Evolutionary conservation across 2,797 vertebrate species (phyloP).

Genomic region (Otolemur crassicaudatus): DNA sequence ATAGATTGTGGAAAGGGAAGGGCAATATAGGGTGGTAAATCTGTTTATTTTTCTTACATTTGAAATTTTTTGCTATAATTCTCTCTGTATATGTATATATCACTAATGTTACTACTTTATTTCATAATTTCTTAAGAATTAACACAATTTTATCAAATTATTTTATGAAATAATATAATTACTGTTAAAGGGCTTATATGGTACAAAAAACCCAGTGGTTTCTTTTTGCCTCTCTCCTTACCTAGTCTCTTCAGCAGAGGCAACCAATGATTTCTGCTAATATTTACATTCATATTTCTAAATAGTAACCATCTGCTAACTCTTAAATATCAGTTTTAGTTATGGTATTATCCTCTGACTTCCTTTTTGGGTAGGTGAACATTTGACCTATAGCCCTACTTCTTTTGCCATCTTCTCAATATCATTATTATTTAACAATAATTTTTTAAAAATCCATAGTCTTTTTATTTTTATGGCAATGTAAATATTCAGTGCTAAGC

Average conservation of each 20-base stretch:
- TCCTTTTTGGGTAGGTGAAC: not conserved
- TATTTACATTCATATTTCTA: not conserved
- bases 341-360: not conserved
- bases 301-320: not conserved
- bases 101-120: not conserved
- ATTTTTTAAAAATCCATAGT: not conserved
- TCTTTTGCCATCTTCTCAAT: not conserved
- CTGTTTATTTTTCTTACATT: not conserved
- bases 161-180: not conserved
- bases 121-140: slow-evolving; percentile 16
- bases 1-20: not conserved
- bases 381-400: not conserved
- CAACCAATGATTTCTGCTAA: not conserved
- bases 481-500: not conserved
- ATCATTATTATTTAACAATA: slow-evolving; percentile 21
- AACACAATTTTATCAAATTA: not conserved
- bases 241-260: not conserved
- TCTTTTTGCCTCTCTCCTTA: not conserved
- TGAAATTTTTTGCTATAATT: not conserved
- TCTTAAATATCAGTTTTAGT: not conserved
- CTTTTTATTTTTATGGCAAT: not conserved
- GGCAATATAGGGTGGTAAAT: not conserved
- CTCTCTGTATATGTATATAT: not conserved
- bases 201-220: not conserved
- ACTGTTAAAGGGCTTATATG: not conserved